phyloP scores from a whole-genome alignment of 2,113 vertebrate species.

The Corynorhinus townsendii region DNA sequence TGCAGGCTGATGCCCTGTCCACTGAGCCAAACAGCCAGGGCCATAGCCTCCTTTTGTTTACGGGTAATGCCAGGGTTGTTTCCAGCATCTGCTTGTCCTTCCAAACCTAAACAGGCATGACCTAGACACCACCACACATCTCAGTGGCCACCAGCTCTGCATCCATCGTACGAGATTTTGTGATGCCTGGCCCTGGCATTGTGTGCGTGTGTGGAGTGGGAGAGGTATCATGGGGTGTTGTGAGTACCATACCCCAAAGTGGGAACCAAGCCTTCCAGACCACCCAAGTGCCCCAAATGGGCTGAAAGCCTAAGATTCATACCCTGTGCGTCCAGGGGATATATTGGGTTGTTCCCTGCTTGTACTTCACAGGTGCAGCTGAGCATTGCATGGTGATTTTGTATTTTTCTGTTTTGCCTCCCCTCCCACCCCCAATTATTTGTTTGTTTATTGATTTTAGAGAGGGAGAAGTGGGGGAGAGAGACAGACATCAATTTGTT shows the following conservation, averaged over 20 bases:
- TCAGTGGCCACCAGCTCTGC: background rate
- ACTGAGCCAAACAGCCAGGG: too few species aligned
- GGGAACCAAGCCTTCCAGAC: background rate
- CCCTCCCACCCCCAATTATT: too few species aligned
- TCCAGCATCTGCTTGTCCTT: background rate
- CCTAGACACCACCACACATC: background rate
- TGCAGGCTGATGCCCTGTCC: too few species aligned
- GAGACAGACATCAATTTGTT: background rate
- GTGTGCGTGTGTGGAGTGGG: fast-evolving
- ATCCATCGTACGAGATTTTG: background rate
- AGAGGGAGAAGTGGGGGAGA: too few species aligned
- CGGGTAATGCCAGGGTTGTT: fast-evolving
- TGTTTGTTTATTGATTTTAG: background rate
- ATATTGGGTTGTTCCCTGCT: background rate
- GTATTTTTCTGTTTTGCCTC: background rate
- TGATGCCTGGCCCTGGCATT: background rate
- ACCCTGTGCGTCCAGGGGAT: fast-evolving
- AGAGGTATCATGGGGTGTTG: background rate
- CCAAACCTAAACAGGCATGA: background rate
- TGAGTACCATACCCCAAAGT: background rate
- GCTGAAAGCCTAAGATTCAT: background rate
- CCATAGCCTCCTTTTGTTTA: background rate
- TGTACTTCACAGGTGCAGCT: background rate
- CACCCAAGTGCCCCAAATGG: background rate
- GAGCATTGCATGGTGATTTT: fast-evolving